phyloP scores from a whole-genome alignment of 2,797 vertebrate species.

The Euphonia xanthogaster region DNA sequence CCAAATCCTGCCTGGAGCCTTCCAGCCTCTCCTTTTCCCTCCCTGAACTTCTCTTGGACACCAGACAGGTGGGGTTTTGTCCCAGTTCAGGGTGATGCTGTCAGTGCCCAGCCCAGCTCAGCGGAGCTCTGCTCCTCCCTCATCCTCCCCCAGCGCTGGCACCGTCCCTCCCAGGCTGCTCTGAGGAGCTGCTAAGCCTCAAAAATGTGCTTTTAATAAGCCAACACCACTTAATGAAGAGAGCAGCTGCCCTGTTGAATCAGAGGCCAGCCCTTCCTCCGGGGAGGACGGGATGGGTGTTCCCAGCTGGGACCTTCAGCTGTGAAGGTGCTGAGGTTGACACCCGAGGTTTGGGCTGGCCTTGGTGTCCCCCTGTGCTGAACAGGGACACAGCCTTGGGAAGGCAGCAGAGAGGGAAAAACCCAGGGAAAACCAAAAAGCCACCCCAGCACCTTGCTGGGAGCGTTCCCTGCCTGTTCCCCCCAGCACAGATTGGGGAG shows the following conservation, averaged over 20 bases:
- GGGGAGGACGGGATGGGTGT: not conserved
- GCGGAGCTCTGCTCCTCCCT: fast-evolving
- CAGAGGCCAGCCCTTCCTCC: not conserved
- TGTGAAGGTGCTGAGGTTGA: not conserved
- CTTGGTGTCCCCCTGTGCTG: not conserved
- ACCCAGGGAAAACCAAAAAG: not conserved
- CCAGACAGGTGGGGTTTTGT: fast-evolving
- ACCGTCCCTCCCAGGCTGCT: not conserved
- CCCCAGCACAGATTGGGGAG: fast-evolving
- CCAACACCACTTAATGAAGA: not conserved
- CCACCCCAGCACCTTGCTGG: not conserved
- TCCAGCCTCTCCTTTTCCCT: not conserved
- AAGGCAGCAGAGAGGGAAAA: not conserved
- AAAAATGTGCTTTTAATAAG: conserved; percentile 53
- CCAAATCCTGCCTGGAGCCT: not conserved
- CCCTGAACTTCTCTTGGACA: not conserved
- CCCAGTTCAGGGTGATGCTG: fast-evolving
- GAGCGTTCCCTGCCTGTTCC: not conserved
- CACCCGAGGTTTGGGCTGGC: not conserved
- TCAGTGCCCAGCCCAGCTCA: fast-evolving
- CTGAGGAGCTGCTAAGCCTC: conserved; percentile 44
- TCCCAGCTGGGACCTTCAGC: fast-evolving
- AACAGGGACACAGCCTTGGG: fast-evolving
- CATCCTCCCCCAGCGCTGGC: not conserved
- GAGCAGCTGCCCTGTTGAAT: not conserved